Evolutionary conservation across 2,113 vertebrate genomes (phyloP).

Genomic region (Anoplopoma fimbria): DNA sequence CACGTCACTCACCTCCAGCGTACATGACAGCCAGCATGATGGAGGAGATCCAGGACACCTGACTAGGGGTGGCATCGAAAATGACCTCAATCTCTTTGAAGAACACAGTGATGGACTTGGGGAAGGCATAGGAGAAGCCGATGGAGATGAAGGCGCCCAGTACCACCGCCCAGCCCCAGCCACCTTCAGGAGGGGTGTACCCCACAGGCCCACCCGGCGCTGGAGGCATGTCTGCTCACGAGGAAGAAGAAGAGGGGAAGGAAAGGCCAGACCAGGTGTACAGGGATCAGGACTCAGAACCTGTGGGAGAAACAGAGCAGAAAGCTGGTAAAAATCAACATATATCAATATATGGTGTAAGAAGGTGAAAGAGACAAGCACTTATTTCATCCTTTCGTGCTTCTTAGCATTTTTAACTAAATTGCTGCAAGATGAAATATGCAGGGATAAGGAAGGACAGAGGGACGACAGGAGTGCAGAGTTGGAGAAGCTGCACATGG

Average conservation of each 20-base stretch:
- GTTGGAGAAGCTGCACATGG: not conserved
- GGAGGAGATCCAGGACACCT: conserved; percentile 97
- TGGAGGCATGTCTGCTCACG: conserved; percentile 86
- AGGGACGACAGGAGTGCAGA: not conserved
- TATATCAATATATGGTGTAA: not conserved
- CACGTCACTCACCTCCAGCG: conserved; percentile 82
- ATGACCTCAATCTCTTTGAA: conserved; percentile 97
- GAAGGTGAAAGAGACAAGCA: not conserved
- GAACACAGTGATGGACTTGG: conserved; percentile 98
- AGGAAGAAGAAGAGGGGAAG: not conserved
- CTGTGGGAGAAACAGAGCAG: conserved; percentile 28
- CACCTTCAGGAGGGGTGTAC: conserved; percentile 95
- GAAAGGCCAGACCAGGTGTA: not conserved
- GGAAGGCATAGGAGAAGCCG: conserved; percentile 97
- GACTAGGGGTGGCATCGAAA: conserved; percentile 91
- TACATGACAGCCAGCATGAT: conserved; percentile 99
- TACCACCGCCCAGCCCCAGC: conserved; percentile 98
- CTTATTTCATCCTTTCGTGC: not conserved
- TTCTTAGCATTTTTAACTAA: not conserved
- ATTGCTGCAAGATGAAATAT: not conserved
- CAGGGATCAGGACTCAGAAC: not conserved
- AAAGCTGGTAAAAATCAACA: not conserved
- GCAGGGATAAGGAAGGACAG: not conserved
- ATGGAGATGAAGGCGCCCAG: conserved; percentile 95
- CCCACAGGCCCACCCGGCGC: conserved; percentile 88